Conservation (phyloP, 2,113 vertebrate genomes). For the Cisticola juncidis region DNA sequence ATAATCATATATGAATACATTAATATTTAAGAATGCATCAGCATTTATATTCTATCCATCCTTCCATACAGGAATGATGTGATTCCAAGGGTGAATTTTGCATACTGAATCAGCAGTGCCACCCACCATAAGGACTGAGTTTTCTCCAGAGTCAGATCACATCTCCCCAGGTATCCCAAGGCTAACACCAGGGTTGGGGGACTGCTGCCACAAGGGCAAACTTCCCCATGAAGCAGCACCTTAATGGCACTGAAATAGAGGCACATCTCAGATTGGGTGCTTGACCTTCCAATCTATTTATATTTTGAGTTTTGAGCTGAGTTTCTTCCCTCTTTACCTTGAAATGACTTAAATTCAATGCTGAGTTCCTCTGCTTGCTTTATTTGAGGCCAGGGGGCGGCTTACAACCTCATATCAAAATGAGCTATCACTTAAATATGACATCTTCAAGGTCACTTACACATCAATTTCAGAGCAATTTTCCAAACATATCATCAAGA, state of each 20-base stretch:
- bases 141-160: neutral
- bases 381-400: neutral
- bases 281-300: neutral
- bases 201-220: neutral
- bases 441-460: conserved; percentile 58
- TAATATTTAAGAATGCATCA: neutral
- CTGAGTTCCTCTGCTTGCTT: neutral
- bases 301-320: neutral
- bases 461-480: conserved; percentile 47
- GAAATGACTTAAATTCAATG: neutral
- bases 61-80: neutral
- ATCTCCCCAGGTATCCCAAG: neutral
- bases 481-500: conserved; percentile 48
- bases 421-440: conserved; percentile 2
- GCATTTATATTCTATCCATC: neutral
- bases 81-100: neutral
- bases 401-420: conserved; percentile 13
- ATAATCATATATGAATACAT: neutral
- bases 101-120: neutral
- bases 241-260: neutral
- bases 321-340: neutral
- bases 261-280: neutral
- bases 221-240: neutral
- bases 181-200: neutral
- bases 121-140: neutral